Conservation (phyloP, 2,113 vertebrate genomes). For the Camelus dromedarius region DNA sequence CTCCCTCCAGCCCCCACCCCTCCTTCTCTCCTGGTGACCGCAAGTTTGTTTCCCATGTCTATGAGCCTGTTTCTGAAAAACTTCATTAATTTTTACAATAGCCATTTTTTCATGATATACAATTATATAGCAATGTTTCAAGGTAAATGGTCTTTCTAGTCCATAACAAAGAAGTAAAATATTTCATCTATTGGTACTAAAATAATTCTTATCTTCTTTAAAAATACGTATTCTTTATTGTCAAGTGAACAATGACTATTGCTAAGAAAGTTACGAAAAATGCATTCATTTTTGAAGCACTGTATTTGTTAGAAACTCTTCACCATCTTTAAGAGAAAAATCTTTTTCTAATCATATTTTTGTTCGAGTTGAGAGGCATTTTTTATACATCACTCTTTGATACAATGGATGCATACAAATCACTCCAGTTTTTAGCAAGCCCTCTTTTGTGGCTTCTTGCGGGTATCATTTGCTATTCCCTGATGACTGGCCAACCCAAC, state of each 20-base stretch:
- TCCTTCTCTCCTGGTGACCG: too few species aligned
- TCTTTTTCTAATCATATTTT: neutral
- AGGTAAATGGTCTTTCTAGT: neutral
- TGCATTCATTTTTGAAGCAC: neutral
- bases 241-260: neutral
- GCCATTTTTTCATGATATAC: neutral
- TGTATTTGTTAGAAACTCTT: neutral
- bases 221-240: neutral
- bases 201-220: conserved; percentile 11
- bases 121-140: conserved; percentile 25
- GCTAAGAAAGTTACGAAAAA: conserved; percentile 35
- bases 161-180: neutral
- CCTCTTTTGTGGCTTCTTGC: neutral
- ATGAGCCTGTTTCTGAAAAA: neutral
- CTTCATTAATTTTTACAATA: neutral
- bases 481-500: neutral
- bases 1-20: too few species aligned
- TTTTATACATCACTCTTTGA: neutral
- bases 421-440: neutral
- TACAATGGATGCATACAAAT: neutral
- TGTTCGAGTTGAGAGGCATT: neutral
- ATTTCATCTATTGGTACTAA: neutral
- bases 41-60: too few species aligned
- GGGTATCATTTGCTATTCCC: neutral
- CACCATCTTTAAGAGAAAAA: neutral